Base-by-base conservation (phyloP, 2,888 invertebrate genomes). In the Plagodis dolabraria region DNA sequence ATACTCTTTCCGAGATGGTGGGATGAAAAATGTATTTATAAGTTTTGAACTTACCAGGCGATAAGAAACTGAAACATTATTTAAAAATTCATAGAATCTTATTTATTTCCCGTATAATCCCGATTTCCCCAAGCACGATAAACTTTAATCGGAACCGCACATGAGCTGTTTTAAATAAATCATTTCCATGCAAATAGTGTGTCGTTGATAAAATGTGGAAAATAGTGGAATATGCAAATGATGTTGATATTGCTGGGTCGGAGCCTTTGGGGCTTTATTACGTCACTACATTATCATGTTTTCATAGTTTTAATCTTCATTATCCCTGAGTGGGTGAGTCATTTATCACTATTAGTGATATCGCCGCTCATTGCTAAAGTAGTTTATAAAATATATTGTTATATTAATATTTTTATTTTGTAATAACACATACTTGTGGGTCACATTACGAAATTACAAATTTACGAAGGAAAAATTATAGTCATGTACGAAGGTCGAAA, bases 101-200 rank as follows among this genome's bases (percentile, higher is more conserved):
- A 22, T 22, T 22, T 22, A 22, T 22, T 22, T 22, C 4, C 22
- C 22, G 22, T 10, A 40, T 36, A 36, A 8, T 36, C 36, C 36
- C 2, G 8, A 36, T 36, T 36, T 36, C 36, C 7, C 36, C 36
- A 36, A 36, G 0, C 36, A 46, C 55, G 38, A 59, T 57, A 60
- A 67, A 65, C 47, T 64, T 64, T 64, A 72, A 72, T 69, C 59
- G 65, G 64, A 55, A 60, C 59, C 59, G 56, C 68, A 63, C 64
- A 52, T 36, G 42, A 45, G 12, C 65, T 65, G 64, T 68, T 74
- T 72, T 69, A 70, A 72, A 74, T 72, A 74, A 72, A 71, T 70
- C 63, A 75, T 79, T 72, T 75, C 71, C 73, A 77, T 79, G 77
- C 74, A 76, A 80, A 79, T 70, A 61, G 64, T 65, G 64, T 70